Percentiles rank a stretch among this genome's conserved stretches.
These are phyloP conservation scores for Alligator mississippiensis DNA, from an alignment of 2,113 vertebrate genomes.

Conservation along the genomic window DNA sequence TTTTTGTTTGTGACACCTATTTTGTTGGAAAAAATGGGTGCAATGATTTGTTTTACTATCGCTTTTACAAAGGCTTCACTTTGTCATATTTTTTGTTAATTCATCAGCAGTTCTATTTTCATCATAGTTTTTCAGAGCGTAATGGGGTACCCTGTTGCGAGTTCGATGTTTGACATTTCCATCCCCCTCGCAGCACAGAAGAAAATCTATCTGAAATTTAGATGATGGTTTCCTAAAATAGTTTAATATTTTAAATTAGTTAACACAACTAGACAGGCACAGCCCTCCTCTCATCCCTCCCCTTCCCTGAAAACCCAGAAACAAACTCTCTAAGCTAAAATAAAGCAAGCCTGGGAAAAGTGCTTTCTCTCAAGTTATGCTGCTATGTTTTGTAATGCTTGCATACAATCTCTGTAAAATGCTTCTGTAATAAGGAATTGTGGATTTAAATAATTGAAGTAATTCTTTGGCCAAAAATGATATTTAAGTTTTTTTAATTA, in stretches of 20 bases:
- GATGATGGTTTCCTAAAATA: background rate
- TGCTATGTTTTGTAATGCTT: background rate
- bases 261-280: background rate
- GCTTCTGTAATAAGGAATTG: background rate
- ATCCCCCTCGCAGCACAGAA: background rate
- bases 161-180: background rate
- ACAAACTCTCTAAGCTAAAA: background rate
- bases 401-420: background rate
- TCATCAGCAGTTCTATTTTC: background rate
- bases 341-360: background rate
- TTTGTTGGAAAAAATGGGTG: background rate
- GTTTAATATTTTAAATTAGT: background rate
- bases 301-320: background rate
- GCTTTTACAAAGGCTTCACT: background rate
- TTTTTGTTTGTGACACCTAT: background rate
- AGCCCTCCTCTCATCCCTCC: too few relatives aligned
- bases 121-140: background rate
- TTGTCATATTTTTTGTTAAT: background rate
- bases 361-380: background rate
- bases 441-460: slow-evolving; percentile 58
- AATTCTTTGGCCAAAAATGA: background rate
- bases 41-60: background rate
- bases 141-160: background rate
- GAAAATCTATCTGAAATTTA: slow-evolving; percentile 13
- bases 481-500: background rate